Base-by-base conservation (phyloP, 2,888 invertebrate genomes). In the Acleris literana region DNA sequence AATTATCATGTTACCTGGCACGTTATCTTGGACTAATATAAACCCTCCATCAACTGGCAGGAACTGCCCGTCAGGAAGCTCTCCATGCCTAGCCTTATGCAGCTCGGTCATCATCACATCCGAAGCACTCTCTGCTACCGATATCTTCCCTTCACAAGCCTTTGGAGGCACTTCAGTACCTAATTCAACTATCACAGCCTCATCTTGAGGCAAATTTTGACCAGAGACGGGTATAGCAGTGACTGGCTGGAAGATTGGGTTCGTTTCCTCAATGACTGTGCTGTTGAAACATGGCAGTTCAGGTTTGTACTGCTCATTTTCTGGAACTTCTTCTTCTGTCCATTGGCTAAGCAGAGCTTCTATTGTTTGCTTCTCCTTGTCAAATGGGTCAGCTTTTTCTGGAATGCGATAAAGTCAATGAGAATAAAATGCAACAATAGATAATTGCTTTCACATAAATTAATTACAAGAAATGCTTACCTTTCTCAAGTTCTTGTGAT, bases 341-440 rank as follows among this genome's bases (percentile, higher is more conserved):
- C 93, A 93, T 72, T 93, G 93, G 72, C 89, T 90, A 58, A 93
- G 85, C 0, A 93, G 77, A 0, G 83, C 85, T 68, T 89, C 90
- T 22, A 93, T 91, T 9, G 92, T 90, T 73, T 86, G 84, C 48
- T 90, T 84, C 46, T 92, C 92, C 65, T 85, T 86, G 73, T 79
- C 85, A 64, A 92, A 92, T 0, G 86, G 86, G 54, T 92, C 92
- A 0, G 74, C 72, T 84, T 87, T 91, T n/a, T 92, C 91, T 90
- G 80, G 48, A 58, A 73, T 58, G 48, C 59, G 7, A 39, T 13
- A 20, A 17, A 49, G 16, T 44, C n/a, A n/a, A 16, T 44, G 16
- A 44, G 4, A n/a, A 46, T 13, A 9, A 17, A 16, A 46, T 5
- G 46, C 46, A 39, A 39, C 1, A 4, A 39, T 13, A 39, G 3